These are phyloP conservation scores for Poecilia gillii DNA, from an alignment of 2,797 vertebrate species.

Conservation along the genomic window DNA sequence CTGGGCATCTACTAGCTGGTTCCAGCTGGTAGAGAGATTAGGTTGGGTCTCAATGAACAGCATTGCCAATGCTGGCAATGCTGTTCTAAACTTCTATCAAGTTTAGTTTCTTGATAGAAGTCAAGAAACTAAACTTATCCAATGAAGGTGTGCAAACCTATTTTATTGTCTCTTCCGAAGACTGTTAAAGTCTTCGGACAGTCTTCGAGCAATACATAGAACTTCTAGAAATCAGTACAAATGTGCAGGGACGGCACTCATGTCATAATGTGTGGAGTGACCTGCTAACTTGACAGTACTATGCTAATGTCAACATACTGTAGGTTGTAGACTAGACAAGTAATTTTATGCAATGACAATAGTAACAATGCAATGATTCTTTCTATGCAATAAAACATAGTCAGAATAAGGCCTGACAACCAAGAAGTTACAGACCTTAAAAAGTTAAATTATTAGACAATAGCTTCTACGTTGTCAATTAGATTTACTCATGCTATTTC, in stretches of 20 bases:
- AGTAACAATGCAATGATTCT: not conserved
- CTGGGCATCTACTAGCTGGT: slow-evolving; percentile 73
- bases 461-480: not conserved
- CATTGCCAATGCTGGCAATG: too few relatives aligned
- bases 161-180: not conserved
- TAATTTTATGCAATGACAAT: not conserved
- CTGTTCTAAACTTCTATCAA: too few relatives aligned
- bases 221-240: not conserved
- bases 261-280: not conserved
- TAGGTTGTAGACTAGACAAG: not conserved
- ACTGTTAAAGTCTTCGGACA: too few relatives aligned
- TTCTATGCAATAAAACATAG: not conserved
- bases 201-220: not conserved
- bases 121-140: not conserved
- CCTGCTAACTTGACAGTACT: not conserved
- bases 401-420: not conserved
- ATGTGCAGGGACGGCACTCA: not conserved
- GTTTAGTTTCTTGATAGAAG: too few relatives aligned
- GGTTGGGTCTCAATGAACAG: not conserved
- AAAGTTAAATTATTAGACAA: not conserved
- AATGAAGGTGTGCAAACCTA: not conserved
- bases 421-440: not conserved
- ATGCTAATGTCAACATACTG: not conserved
- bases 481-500: not conserved
- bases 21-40: not conserved